Percentiles rank a stretch among this genome's conserved stretches.
These are phyloP conservation scores for Aurelia aurita DNA, from an alignment of 30 jellyfish, hydroid and myxozoan genomes.

Conservation along the genomic window DNA sequence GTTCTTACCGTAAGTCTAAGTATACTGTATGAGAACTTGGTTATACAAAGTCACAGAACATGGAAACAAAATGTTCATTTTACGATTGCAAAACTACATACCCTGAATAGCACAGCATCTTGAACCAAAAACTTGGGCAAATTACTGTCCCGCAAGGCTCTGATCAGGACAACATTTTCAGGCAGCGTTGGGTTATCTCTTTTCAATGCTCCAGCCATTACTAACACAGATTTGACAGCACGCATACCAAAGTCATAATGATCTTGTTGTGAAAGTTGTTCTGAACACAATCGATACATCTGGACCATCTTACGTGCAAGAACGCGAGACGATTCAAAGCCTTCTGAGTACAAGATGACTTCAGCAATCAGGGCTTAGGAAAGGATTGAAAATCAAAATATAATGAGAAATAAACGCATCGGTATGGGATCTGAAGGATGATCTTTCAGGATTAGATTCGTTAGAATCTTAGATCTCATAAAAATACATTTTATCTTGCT, in stretches of 20 bases:
- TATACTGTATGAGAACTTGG: too few species aligned
- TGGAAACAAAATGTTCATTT: too few species aligned
- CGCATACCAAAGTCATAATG: slow-evolving; percentile 99
- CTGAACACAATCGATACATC: slow-evolving; percentile 98
- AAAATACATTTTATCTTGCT: too few species aligned
- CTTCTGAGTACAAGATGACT: slow-evolving; percentile 96
- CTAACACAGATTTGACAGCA: slow-evolving; percentile 98
- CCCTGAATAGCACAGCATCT: slow-evolving; percentile 91
- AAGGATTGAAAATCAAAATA: not conserved
- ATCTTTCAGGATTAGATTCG: too few species aligned
- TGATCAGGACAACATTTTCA: slow-evolving; percentile 93
- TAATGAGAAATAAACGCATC: too few species aligned
- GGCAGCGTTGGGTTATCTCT: slow-evolving; percentile 89
- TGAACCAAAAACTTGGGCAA: slow-evolving; percentile 95
- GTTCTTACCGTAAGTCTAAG: too few species aligned
- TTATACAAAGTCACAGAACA: too few species aligned
- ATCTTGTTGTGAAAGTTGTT: slow-evolving; percentile 98
- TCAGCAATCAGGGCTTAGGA: slow-evolving; percentile 94
- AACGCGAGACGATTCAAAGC: slow-evolving; percentile 96
- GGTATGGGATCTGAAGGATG: too few species aligned
- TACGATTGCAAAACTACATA: not conserved
- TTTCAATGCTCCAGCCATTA: slow-evolving; percentile 99
- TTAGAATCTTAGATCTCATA: too few species aligned
- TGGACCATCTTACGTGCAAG: slow-evolving; percentile 98
- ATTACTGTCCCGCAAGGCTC: slow-evolving; percentile 98